These are phyloP conservation scores for Aramus guarauna DNA, from an alignment of 2,113 vertebrate species.

Conservation along the genomic window DNA sequence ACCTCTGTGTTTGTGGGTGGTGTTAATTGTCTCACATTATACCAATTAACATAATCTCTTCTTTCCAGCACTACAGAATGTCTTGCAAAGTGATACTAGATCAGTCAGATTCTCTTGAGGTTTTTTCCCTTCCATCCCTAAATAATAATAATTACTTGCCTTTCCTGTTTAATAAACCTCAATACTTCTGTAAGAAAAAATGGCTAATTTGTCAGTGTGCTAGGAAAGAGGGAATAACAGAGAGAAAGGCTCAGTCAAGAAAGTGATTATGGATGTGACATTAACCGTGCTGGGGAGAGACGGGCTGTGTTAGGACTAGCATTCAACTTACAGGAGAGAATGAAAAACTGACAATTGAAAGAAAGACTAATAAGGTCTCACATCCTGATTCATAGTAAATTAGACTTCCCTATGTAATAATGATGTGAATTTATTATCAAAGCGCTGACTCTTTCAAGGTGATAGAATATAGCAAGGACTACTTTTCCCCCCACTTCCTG, in stretches of 20 bases:
- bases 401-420: neutral
- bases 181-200: neutral
- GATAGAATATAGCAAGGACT: neutral
- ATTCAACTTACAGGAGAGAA: neutral
- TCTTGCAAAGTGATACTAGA: neutral
- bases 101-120: neutral
- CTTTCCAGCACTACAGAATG: neutral
- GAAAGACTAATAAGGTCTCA: neutral
- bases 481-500: neutral
- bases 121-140: neutral
- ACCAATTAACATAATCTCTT: conserved; percentile 4
- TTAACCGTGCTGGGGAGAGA: neutral
- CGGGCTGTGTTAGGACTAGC: neutral
- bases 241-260: neutral
- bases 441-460: neutral
- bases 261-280: neutral
- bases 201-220: neutral
- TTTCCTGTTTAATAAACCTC: neutral
- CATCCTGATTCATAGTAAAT: neutral
- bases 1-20: neutral
- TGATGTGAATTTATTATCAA: neutral
- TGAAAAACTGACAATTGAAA: neutral
- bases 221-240: neutral
- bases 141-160: neutral
- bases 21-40: neutral